Conservation (phyloP, 1,140 invertebrate species). For the Diabrotica virgifera region DNA sequence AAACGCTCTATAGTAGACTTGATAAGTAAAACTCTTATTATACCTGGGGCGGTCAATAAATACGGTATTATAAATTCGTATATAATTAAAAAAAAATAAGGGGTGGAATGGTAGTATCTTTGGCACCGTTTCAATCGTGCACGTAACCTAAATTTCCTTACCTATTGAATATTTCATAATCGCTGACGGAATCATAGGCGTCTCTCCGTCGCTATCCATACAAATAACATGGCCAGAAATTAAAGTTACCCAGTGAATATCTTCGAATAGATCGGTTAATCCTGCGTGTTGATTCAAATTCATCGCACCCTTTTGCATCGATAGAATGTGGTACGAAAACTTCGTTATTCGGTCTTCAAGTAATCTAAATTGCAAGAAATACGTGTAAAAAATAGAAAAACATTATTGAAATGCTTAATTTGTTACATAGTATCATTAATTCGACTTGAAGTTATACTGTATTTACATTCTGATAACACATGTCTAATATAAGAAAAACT, state of each 20-base stretch:
- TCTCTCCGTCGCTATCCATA: slow-evolving; percentile 72
- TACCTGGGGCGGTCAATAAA: too few relatives aligned
- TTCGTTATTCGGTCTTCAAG: slow-evolving; percentile 63
- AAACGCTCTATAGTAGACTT: too few relatives aligned
- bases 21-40: too few relatives aligned
- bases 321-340: slow-evolving; percentile 62
- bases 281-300: slow-evolving; percentile 54
- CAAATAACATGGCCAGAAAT: slow-evolving; percentile 73
- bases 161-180: slow-evolving; percentile 69
- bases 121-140: too few relatives aligned
- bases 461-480: not conserved
- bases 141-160: slow-evolving; percentile 40
- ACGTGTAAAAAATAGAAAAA: slow-evolving; percentile 15
- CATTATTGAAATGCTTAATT: not conserved
- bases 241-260: slow-evolving; percentile 85
- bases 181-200: slow-evolving; percentile 70
- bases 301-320: slow-evolving; percentile 58
- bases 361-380: slow-evolving; percentile 47
- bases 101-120: too few relatives aligned
- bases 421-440: not conserved
- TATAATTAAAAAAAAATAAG: too few relatives aligned
- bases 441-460: too few relatives aligned
- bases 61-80: too few relatives aligned
- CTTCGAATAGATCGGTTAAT: slow-evolving; percentile 71
- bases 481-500: too few relatives aligned